Base-by-base conservation (phyloP, 2,888 invertebrate species). In the Keiferia lycopersicella region DNA sequence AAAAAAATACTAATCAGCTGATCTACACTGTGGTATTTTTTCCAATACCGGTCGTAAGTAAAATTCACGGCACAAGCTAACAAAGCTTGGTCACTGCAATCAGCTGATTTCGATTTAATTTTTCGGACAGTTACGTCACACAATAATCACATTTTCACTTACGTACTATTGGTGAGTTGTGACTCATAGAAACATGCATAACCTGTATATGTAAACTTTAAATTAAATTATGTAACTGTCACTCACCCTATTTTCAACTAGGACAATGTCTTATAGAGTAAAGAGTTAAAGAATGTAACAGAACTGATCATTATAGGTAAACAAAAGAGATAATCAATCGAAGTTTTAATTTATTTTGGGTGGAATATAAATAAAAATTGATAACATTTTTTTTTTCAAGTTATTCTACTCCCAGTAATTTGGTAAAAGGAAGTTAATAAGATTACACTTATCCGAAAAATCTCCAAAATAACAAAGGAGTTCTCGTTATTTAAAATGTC, bases 181-280 rank as follows among this genome's bases (percentile, higher is more conserved):
- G n/a, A 45, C 45, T 7, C 18, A 51, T 4, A 20, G 16, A 22
- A 10, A 12, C 6, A 20, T 18, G 12, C 14, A 56, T 34, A 56
- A 26, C 34, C 34, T 56, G 16, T 0, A 12, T 41, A 41, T 38
- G 59, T 38, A 59, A 38, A 59, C 59, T 11, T 38, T 61, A 41
- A 51, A 56, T 64, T 26, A 41, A 60, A 60, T 60, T 60, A 60
- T 45, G 60, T 60, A 60, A 60, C 45, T 16, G 4, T 60, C 18
- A 20, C 14, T 39, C 63, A 59, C 18, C 62, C 45, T 57, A 12
- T 16, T 45, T 45, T 30, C 26, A 56, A 34, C 6, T 26, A 34
- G n/a, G 34, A 7, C n/a, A 26, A 18, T 18, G 14, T n/a, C 16
- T 7, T 45, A 11, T n/a, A 20, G 11, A 18, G 20, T 20, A 50